Conservation (phyloP, 2,797 vertebrate genomes). For the Dendrocincla fuliginosa region DNA sequence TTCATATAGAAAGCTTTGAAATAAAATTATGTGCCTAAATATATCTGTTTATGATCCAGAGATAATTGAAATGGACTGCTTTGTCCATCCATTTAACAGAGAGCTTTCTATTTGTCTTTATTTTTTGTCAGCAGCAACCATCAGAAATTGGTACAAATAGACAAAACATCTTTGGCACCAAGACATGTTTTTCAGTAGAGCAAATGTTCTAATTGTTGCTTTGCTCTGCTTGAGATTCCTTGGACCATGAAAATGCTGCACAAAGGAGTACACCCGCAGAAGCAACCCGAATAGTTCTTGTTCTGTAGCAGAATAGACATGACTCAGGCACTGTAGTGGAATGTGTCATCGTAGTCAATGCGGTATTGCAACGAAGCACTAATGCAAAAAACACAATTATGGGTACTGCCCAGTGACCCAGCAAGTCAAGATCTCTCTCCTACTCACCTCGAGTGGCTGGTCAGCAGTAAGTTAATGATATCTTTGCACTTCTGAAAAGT, state of each 20-base stretch:
- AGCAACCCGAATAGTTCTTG: background rate
- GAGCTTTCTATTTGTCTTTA: background rate
- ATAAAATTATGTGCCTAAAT: background rate
- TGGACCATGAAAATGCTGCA: background rate
- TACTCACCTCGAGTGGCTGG: slow-evolving; percentile 33
- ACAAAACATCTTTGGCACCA: background rate
- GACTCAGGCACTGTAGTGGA: background rate
- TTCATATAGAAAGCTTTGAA: background rate
- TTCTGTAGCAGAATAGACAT: background rate
- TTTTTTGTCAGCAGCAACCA: background rate
- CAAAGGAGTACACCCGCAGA: background rate
- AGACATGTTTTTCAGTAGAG: background rate
- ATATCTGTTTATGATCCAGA: background rate
- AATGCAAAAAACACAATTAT: background rate
- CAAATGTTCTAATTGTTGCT: background rate
- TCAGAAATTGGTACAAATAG: background rate
- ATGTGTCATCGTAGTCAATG: background rate
- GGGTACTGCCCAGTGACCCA: background rate
- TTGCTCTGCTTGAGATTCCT: background rate
- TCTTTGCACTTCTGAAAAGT: slow-evolving; percentile 18
- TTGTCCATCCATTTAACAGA: background rate
- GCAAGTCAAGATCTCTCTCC: slow-evolving; percentile 11
- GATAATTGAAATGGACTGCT: background rate
- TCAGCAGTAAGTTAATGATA: slow-evolving; percentile 55
- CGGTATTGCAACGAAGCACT: background rate